Percentiles rank a stretch among this genome's conserved stretches.
Conservation (phyloP, 2,888 invertebrate genomes). For the Coleophora deauratella region DNA sequence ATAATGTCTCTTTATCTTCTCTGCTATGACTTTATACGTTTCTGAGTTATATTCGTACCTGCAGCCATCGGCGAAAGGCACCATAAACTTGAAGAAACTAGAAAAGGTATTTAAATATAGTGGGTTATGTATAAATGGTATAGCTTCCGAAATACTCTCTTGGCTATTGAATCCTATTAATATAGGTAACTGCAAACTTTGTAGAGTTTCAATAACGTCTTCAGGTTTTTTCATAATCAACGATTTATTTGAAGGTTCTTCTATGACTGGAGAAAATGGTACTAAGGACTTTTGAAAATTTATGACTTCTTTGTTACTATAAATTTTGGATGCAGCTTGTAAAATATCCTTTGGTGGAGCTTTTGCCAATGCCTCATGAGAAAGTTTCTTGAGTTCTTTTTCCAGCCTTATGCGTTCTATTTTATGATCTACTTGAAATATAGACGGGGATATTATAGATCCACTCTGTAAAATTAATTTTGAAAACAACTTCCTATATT, state of each 20-base stretch:
- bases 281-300: slow-evolving; percentile 50
- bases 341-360: slow-evolving; percentile 40
- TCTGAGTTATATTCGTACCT: slow-evolving; percentile 35
- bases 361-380: slow-evolving; percentile 22
- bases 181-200: slow-evolving; percentile 36
- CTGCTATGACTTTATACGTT: slow-evolving; percentile 34
- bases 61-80: slow-evolving; percentile 53
- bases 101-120: slow-evolving; percentile 40
- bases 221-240: slow-evolving; percentile 30
- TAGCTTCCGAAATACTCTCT: slow-evolving; percentile 61
- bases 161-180: slow-evolving; percentile 67
- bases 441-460: slow-evolving; percentile 46
- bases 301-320: slow-evolving; percentile 39
- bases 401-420: slow-evolving; percentile 37
- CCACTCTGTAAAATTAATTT: slow-evolving; percentile 64
- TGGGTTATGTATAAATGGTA: slow-evolving; percentile 53
- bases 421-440: slow-evolving; percentile 37
- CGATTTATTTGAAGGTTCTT: slow-evolving; percentile 32
- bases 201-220: slow-evolving; percentile 21
- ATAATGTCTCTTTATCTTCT: slow-evolving; percentile 44
- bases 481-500: slow-evolving; percentile 45
- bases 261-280: slow-evolving; percentile 52
- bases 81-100: slow-evolving; percentile 48
- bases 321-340: slow-evolving; percentile 40
- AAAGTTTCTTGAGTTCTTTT: slow-evolving; percentile 30